Evolutionary conservation across 2,113 vertebrate genomes (phyloP).

Genomic region (Salvelinus sp.): DNA sequence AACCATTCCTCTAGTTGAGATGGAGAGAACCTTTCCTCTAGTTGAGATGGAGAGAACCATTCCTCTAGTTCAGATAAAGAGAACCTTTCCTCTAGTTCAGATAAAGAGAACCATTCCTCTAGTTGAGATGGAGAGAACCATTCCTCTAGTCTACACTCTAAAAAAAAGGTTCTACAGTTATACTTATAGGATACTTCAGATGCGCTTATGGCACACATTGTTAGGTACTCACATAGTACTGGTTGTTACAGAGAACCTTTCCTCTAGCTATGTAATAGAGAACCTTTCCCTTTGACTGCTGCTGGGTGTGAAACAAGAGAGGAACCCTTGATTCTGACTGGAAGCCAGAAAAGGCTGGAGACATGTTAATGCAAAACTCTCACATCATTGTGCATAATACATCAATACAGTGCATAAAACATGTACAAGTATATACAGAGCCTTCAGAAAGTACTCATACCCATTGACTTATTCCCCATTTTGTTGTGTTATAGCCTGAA

Average conservation of each 20-base stretch:
- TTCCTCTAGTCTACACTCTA: not conserved
- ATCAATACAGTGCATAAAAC: not conserved
- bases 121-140: not conserved
- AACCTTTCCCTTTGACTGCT: too few relatives aligned
- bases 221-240: not conserved
- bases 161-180: too few relatives aligned
- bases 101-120: not conserved
- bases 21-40: not conserved
- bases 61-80: not conserved
- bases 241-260: conserved; percentile 19
- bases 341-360: not conserved
- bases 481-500: too few relatives aligned
- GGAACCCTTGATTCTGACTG: conserved; percentile 9
- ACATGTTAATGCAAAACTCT: not conserved
- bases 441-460: too few relatives aligned
- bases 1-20: not conserved
- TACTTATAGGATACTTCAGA: too few relatives aligned
- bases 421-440: not conserved
- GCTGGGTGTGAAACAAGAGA: conserved; percentile 29
- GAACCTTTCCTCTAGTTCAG: not conserved
- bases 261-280: too few relatives aligned
- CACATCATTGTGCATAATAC: not conserved
- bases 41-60: not conserved
- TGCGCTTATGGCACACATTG: too few relatives aligned
- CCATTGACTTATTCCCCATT: too few relatives aligned